A percentile compares a stretch with the other conserved stretches of the same genome.
phyloP scores from a whole-genome alignment of 2,888 invertebrate species.

The Nipponacmea schrenckii region DNA sequence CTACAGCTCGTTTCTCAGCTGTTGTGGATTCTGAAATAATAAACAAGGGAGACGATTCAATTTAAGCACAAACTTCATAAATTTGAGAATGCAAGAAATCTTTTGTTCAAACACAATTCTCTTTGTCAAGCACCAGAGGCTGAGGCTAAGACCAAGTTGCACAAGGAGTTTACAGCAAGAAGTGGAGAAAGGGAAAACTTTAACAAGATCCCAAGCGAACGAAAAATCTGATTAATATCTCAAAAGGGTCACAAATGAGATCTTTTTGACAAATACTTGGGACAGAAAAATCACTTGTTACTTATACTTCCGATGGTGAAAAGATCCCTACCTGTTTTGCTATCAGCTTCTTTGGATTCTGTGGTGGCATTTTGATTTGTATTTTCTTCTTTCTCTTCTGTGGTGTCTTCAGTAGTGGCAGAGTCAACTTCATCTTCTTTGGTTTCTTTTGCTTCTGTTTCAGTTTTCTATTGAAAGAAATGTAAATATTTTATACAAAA shows the following conservation, averaged over 20 bases:
- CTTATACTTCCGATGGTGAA: too few relatives aligned
- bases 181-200: too few relatives aligned
- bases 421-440: slow-evolving; percentile 31
- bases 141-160: too few relatives aligned
- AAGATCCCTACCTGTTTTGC: slow-evolving; percentile 15
- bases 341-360: slow-evolving; percentile 22
- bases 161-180: too few relatives aligned
- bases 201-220: too few relatives aligned
- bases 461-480: slow-evolving; percentile 18
- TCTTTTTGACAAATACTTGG: too few relatives aligned
- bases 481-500: neutral
- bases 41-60: neutral
- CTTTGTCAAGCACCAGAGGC: too few relatives aligned
- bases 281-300: too few relatives aligned
- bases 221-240: too few relatives aligned
- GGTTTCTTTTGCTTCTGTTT: slow-evolving; percentile 27
- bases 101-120: too few relatives aligned
- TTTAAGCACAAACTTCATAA: neutral
- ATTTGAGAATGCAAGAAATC: too few relatives aligned
- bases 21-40: slow-evolving; percentile 11
- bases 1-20: slow-evolving; percentile 40
- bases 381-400: slow-evolving; percentile 37
- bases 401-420: slow-evolving; percentile 31
- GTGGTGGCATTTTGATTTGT: slow-evolving; percentile 47
- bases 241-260: too few relatives aligned